Percentiles rank a stretch among this genome's conserved stretches.
phyloP scores from a whole-genome alignment of 2,797 vertebrate species.

The Mallotus villosus region DNA sequence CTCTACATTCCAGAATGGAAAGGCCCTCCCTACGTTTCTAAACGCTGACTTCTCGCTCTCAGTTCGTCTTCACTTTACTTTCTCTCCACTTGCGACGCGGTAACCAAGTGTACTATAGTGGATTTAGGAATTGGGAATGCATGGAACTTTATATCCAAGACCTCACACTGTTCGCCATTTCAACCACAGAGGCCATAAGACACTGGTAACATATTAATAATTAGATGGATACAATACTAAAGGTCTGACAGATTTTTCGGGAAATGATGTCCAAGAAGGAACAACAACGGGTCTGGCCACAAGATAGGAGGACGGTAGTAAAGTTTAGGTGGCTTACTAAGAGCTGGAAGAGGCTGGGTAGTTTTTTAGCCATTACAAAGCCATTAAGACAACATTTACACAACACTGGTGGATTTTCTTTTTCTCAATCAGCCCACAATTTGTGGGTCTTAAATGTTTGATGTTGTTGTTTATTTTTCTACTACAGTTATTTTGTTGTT shows the following conservation, averaged over 20 bases:
- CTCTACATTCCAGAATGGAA: slow-evolving; percentile 85
- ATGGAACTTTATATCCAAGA: slow-evolving; percentile 87
- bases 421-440: slow-evolving; percentile 53
- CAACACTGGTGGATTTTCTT: slow-evolving; percentile 47
- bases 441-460: slow-evolving; percentile 70
- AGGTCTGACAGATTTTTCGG: slow-evolving; percentile 33
- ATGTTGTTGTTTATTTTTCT: slow-evolving; percentile 50
- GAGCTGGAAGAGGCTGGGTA: slow-evolving; percentile 57
- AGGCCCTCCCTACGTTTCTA: slow-evolving; percentile 61
- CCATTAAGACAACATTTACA: slow-evolving; percentile 79
- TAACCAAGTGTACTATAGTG: slow-evolving; percentile 60
- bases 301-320: slow-evolving; percentile 31
- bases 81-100: slow-evolving; percentile 59
- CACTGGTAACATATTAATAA: slow-evolving; percentile 65
- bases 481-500: slow-evolving; percentile 67
- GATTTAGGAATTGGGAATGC: slow-evolving; percentile 67
- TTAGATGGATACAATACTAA: slow-evolving; percentile 29
- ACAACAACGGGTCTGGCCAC: slow-evolving; percentile 48
- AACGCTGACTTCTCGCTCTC: slow-evolving; percentile 61
- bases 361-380: slow-evolving; percentile 76
- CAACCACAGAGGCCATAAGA: slow-evolving; percentile 88
- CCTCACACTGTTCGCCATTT: slow-evolving; percentile 94
- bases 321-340: slow-evolving; percentile 27
- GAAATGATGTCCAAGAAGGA: slow-evolving; percentile 31
- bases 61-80: slow-evolving; percentile 35